Base-by-base conservation (phyloP, 2,888 invertebrate genomes). In the Trachelus iudaicus region DNA sequence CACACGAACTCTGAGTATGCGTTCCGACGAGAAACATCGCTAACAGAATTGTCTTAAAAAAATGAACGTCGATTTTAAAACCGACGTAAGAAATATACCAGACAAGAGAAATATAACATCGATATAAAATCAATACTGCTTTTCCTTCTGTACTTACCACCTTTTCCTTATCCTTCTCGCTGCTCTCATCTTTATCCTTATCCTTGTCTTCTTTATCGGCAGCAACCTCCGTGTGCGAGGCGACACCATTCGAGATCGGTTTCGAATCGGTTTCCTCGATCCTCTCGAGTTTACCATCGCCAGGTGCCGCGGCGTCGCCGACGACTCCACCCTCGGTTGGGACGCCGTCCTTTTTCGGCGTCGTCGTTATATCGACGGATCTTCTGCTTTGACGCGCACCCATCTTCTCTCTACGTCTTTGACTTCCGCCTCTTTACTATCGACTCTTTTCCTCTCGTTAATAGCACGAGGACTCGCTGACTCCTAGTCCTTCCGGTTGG, bases 351-450 rank as follows among this genome's bases (percentile, higher is more conserved):
- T 93, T 93, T 91, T 92, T 93, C 81, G 93, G 94, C 90, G 93
- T 95, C 92, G 96, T 96, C 87, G 95, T 95, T 92, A 96, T 96
- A 92, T 96, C 96, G 92, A 96, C 96, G 89, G 96, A 97, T 93
- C 96, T 95, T 93, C 96, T 96, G 93, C 96, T 96, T 94, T 96
- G 96, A 93, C 95, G 95, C 92, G 95, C 96, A 93, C 96, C 96
- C 96, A 97, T 97, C 92, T 92, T 56, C 93, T 88, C 88, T 83
- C 80, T 83, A 79, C 34, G 77, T 78, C 37, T 79, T 33, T 37
- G 35, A 13, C 74, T 74, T 37, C 34, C 74, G 33, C 34, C 75
- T 78, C 81, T 75, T 76, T 77, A 74, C 75, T 69, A 75, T 34
- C 75, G 73, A 76, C 69, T 81, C 76, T 79, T 76, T 80, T 76